phyloP scores from a whole-genome alignment of 2,797 vertebrate species.

The Halcyon chelicuti region DNA sequence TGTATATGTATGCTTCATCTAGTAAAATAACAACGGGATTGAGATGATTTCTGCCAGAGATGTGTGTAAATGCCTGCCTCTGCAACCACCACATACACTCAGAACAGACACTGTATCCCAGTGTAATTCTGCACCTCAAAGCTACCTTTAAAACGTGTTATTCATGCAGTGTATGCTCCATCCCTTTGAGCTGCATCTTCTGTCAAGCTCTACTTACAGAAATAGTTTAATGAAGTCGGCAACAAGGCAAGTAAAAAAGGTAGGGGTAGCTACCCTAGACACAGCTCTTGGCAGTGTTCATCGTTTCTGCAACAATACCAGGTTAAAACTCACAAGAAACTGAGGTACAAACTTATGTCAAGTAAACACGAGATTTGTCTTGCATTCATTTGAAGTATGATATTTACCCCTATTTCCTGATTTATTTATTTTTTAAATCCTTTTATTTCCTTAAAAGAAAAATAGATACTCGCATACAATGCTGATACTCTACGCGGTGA shows the following conservation, averaged over 20 bases:
- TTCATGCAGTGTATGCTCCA: background rate
- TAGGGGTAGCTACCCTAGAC: background rate
- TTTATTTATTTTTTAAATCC: background rate
- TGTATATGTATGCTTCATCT: conserved; percentile 4
- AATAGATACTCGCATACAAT: conserved; percentile 58
- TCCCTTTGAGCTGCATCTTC: background rate
- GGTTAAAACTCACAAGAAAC: conserved; percentile 19
- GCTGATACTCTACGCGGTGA: conserved; percentile 43
- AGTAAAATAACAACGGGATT: conserved; percentile 22
- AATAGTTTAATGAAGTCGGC: background rate
- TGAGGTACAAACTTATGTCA: conserved; percentile 24
- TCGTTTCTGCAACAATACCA: background rate
- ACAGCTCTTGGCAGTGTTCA: background rate
- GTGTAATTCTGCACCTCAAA: background rate
- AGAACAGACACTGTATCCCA: background rate
- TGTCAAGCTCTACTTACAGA: background rate
- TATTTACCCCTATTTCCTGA: background rate
- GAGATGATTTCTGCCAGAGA: background rate
- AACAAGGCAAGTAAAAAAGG: background rate
- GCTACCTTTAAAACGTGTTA: background rate
- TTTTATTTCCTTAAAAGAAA: conserved; percentile 65
- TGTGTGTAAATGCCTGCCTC: background rate
- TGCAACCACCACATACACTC: background rate
- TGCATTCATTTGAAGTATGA: background rate
- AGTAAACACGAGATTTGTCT: conserved; percentile 33